Percentiles rank a stretch among this genome's conserved stretches.
Conservation (phyloP, 2,113 vertebrate genomes). For the Oreochromis niloticus region DNA sequence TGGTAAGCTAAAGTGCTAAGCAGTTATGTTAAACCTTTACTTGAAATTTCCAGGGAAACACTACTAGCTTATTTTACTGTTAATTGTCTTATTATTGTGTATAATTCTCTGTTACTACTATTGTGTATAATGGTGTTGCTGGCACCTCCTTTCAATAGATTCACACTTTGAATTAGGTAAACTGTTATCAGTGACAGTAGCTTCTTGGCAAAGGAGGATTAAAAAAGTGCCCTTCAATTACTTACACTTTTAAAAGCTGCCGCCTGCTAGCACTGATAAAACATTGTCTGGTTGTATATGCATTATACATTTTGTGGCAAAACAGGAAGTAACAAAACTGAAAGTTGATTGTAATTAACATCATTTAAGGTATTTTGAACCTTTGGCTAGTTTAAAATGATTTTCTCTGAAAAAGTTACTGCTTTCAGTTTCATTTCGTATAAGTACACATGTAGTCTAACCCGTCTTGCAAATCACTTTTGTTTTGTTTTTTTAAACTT, state of each 20-base stretch:
- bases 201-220: neutral
- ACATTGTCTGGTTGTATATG: neutral
- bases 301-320: neutral
- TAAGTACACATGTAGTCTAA: neutral
- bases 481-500: neutral
- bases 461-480: conserved; percentile 34
- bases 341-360: neutral
- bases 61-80: neutral
- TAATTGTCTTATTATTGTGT: neutral
- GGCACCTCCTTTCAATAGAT: neutral
- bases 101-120: neutral
- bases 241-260: neutral
- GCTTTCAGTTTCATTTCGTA: neutral
- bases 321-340: neutral
- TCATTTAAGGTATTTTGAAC: neutral
- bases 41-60: neutral
- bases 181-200: neutral
- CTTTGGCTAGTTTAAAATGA: neutral
- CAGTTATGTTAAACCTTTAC: neutral
- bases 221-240: neutral
- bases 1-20: neutral
- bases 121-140: neutral
- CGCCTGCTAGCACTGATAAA: neutral
- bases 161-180: neutral
- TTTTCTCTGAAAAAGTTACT: neutral